These are phyloP conservation scores for Cotesia typhae DNA, from an alignment of 1,140 invertebrate genomes.

Conservation along the genomic window DNA sequence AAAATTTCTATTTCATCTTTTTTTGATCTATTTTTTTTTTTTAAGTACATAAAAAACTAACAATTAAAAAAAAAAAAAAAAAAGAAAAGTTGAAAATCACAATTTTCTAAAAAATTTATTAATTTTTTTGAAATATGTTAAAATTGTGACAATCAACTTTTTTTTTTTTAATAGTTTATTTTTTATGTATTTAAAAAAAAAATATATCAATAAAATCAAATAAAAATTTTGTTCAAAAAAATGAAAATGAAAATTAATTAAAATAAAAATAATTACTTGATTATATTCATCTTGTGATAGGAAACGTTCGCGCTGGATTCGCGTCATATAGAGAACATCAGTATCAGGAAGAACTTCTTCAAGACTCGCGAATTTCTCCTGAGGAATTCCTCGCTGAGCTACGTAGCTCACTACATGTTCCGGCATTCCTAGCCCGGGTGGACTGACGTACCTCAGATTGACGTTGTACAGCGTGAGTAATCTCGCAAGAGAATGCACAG, in stretches of 20 bases:
- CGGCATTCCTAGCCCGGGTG: slow-evolving; percentile 89
- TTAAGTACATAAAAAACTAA: no score
- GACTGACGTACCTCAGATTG: slow-evolving; percentile 89
- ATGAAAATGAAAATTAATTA: no score
- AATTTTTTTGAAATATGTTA: no score
- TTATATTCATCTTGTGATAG: slow-evolving; percentile 83
- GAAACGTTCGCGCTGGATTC: slow-evolving; percentile 97
- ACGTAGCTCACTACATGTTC: slow-evolving; percentile 84
- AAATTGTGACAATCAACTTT: background rate
- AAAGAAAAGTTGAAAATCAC: background rate
- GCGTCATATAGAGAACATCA: slow-evolving; percentile 97
- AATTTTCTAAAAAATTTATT: background rate
- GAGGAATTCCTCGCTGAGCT: slow-evolving; percentile 77
- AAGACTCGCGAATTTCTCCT: slow-evolving; percentile 77
- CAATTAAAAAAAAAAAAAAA: no score
- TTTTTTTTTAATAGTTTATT: background rate
- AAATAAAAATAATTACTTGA: slow-evolving; percentile 20
- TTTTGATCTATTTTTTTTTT: no score
- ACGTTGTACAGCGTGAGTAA: slow-evolving; percentile 91
- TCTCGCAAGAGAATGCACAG: slow-evolving; percentile 95
- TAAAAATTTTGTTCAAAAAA: background rate
- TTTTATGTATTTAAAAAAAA: no score
- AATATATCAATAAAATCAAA: no score
- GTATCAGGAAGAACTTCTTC: slow-evolving; percentile 90
- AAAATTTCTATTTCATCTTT: no score